phyloP scores from a whole-genome alignment of 2,113 vertebrate species.

The Pterophyllum scalare region DNA sequence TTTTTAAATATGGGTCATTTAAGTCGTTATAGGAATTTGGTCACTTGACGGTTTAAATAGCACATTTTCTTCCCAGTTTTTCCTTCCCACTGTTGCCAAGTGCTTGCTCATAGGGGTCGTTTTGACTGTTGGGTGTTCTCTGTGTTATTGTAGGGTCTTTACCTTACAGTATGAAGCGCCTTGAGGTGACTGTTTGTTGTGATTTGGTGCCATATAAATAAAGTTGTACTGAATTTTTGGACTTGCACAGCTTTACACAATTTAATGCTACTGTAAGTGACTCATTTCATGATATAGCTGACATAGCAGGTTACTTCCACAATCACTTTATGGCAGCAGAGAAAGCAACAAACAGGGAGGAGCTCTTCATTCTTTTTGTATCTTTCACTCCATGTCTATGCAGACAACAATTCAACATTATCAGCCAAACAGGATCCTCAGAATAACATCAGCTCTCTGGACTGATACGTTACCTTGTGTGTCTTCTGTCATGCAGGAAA shows the following conservation, averaged over 20 bases:
- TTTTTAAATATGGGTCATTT: too few species aligned
- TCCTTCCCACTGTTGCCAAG: too few species aligned
- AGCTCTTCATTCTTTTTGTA: fast-evolving
- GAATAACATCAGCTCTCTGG: neutral
- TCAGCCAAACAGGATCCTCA: neutral
- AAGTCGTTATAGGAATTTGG: neutral
- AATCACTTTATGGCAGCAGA: fast-evolving
- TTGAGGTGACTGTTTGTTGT: too few species aligned
- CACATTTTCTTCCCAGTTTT: neutral
- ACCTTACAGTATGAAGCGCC: too few species aligned
- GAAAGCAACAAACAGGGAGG: neutral
- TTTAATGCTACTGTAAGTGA: neutral
- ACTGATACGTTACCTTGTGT: neutral
- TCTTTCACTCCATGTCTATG: neutral
- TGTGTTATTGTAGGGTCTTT: too few species aligned
- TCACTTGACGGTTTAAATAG: neutral
- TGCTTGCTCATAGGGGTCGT: too few species aligned
- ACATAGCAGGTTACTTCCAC: neutral
- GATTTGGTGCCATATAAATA: too few species aligned
- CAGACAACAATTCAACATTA: neutral
- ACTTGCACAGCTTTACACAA: neutral
- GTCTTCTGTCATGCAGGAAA: neutral
- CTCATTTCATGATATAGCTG: neutral
- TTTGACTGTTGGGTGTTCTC: too few species aligned
- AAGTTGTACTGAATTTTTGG: neutral